A percentile compares a stretch with the other conserved stretches of the same genome.
These are phyloP conservation scores for Tipula vernalis DNA, from an alignment of 2,888 invertebrate species.

Conservation along the genomic window DNA sequence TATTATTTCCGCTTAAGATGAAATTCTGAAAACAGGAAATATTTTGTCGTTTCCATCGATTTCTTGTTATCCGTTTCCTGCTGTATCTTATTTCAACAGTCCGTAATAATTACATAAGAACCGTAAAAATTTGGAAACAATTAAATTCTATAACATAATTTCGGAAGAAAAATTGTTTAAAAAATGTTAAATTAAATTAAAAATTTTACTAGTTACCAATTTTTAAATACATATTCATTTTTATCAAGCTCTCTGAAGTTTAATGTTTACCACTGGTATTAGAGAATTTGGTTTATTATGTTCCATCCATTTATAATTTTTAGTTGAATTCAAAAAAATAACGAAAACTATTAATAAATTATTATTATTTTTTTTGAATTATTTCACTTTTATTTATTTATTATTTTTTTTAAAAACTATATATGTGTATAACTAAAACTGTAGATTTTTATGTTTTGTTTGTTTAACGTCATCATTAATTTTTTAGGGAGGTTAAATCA, in stretches of 20 bases:
- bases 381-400: not conserved
- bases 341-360: not conserved
- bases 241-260: no score
- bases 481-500: not conserved
- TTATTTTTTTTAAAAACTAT: not conserved
- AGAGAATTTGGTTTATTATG: no score
- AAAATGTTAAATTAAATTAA: not conserved
- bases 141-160: not conserved
- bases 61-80: no score
- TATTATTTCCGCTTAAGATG: no score
- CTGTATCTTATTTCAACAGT: no score
- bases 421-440: not conserved
- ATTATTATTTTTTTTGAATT: not conserved
- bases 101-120: no score
- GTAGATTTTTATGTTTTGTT: not conserved
- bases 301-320: no score
- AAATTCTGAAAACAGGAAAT: no score
- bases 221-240: no score
- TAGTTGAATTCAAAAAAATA: no score
- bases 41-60: no score
- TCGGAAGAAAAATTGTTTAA: not conserved
- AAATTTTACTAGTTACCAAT: not conserved
- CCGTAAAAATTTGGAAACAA: not conserved
- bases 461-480: not conserved
- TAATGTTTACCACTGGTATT: no score